phyloP scores from a whole-genome alignment of 2,113 vertebrate species.

The Arothron firmamentum region DNA sequence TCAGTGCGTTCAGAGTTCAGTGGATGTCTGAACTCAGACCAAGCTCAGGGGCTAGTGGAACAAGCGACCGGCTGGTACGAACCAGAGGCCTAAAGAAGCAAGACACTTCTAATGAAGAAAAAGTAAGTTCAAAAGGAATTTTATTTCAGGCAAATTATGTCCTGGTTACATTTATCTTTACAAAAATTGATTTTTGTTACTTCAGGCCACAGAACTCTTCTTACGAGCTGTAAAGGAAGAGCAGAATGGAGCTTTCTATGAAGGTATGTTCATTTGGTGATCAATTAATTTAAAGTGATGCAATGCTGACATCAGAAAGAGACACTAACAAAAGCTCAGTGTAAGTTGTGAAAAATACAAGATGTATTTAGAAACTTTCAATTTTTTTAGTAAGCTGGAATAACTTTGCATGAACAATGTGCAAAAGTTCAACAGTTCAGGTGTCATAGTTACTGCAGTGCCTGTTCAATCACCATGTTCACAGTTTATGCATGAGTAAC shows the following conservation, averaged over 20 bases:
- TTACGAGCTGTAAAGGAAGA: conserved; percentile 95
- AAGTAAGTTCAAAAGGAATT: conserved; percentile 66
- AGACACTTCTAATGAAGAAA: conserved; percentile 87
- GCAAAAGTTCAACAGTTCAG: not conserved
- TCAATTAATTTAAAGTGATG: no score
- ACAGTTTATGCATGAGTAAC: not conserved
- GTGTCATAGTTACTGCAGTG: not conserved
- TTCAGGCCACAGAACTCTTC: conserved; percentile 92
- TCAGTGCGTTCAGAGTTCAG: conserved; percentile 90
- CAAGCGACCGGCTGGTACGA: conserved; percentile 68
- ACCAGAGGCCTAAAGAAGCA: conserved; percentile 79
- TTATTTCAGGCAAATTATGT: not conserved
- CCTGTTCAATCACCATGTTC: not conserved
- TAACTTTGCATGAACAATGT: not conserved
- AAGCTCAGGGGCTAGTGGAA: conserved; percentile 69
- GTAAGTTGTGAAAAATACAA: no score
- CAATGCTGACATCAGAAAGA: no score
- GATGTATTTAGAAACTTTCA: no score
- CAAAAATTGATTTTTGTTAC: not conserved
- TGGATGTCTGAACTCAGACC: conserved; percentile 98
- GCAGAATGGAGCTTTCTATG: conserved; percentile 93
- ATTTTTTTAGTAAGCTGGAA: not conserved
- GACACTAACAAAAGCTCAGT: no score
- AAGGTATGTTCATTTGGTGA: conserved; percentile 74
- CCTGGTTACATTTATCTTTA: not conserved